phyloP scores from a whole-genome alignment of 2,888 invertebrate genomes.

The Ophioninae sp. region DNA sequence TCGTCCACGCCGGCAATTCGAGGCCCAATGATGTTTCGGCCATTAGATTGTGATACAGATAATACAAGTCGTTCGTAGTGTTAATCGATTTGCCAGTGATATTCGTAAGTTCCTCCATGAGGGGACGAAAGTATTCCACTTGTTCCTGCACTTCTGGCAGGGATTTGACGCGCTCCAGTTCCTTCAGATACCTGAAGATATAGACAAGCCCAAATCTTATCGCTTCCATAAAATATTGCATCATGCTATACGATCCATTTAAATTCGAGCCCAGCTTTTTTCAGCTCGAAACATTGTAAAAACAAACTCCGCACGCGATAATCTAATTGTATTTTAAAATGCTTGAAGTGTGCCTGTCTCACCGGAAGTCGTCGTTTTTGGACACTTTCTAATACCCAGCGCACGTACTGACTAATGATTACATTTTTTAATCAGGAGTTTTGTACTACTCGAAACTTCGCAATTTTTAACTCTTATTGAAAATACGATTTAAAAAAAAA shows the following conservation, averaged over 20 bases:
- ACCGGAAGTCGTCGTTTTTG: not conserved
- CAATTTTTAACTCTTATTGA: too few species aligned
- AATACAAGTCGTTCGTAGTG: conserved; percentile 65
- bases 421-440: not conserved
- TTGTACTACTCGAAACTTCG: too few species aligned
- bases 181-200: conserved; percentile 67
- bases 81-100: conserved; percentile 67
- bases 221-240: not conserved
- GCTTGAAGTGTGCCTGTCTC: not conserved
- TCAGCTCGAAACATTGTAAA: not conserved
- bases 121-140: conserved; percentile 56
- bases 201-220: not conserved
- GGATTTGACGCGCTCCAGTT: conserved; percentile 64
- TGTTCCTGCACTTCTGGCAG: conserved; percentile 55
- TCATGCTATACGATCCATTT: not conserved
- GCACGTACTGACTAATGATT: not conserved
- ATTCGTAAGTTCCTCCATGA: conserved; percentile 67
- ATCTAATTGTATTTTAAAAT: not conserved
- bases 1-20: conserved; percentile 83
- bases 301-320: not conserved
- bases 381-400: not conserved
- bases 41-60: conserved; percentile 73
- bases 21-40: conserved; percentile 82
- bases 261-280: not conserved
- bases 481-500: too few species aligned